These are phyloP conservation scores for Troglohyphantes excavatus DNA, from an alignment of 2,888 invertebrate genomes.

Conservation along the genomic window DNA sequence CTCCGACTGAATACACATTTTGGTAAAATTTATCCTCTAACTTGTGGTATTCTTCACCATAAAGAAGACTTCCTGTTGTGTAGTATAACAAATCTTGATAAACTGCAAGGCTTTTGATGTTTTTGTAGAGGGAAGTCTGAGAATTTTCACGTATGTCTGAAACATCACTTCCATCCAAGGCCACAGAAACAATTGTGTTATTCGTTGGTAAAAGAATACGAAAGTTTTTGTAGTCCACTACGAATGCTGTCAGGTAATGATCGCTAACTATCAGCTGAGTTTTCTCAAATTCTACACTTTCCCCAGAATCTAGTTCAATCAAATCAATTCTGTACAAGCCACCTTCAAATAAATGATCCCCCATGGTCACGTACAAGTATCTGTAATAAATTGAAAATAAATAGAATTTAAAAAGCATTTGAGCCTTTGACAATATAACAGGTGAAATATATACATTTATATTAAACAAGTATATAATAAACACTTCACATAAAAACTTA, in stretches of 20 bases:
- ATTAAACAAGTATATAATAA: too few relatives aligned
- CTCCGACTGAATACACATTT: slow-evolving; percentile 86
- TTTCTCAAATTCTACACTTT: slow-evolving; percentile 85
- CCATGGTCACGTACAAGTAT: slow-evolving; percentile 90
- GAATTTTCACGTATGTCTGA: slow-evolving; percentile 88
- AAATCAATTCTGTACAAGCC: slow-evolving; percentile 90
- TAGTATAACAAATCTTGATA: slow-evolving; percentile 92
- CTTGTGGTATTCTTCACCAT: slow-evolving; percentile 90
- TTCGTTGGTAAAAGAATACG: slow-evolving; percentile 88
- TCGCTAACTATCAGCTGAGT: slow-evolving; percentile 82
- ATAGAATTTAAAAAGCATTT: too few relatives aligned
- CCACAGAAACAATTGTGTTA: slow-evolving; percentile 91
- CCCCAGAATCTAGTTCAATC: slow-evolving; percentile 86
- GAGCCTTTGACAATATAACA: too few relatives aligned
- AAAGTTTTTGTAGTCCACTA: slow-evolving; percentile 91
- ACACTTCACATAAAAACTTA: too few relatives aligned
- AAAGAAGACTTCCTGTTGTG: slow-evolving; percentile 89
- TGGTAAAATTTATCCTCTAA: slow-evolving; percentile 89
- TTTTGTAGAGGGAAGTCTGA: slow-evolving; percentile 88
- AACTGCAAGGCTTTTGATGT: slow-evolving; percentile 89
- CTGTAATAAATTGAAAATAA: slow-evolving; percentile 83
- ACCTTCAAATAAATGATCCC: slow-evolving; percentile 84
- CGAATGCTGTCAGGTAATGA: slow-evolving; percentile 89
- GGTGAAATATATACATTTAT: too few relatives aligned
- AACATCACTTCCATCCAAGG: slow-evolving; percentile 87